A percentile compares a stretch with the other conserved stretches of the same genome.
Evolutionary conservation across 2,888 invertebrate genomes (phyloP).

Genomic region (Morpho achilles): DNA sequence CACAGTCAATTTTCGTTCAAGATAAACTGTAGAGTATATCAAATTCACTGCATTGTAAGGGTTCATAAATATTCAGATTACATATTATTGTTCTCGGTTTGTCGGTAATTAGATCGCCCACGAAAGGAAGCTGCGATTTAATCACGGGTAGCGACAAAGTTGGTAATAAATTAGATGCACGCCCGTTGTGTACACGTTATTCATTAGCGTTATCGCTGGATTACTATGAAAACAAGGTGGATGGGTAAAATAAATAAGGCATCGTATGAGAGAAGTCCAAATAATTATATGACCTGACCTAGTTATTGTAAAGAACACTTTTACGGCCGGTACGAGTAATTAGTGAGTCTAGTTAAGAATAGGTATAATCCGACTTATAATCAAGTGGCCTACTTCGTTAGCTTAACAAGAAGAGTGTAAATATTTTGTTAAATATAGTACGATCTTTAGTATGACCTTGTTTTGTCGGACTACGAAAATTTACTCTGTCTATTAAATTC

Average conservation of each 20-base stretch:
- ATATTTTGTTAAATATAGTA: too few species aligned
- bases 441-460: too few species aligned
- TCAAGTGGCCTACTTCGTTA: not conserved
- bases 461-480: too few species aligned
- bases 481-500: too few species aligned
- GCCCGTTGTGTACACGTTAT: slow-evolving; percentile 42
- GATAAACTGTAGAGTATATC: slow-evolving; percentile 68
- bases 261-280: not conserved
- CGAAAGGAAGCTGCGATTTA: slow-evolving; percentile 64
- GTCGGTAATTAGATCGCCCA: slow-evolving; percentile 77
- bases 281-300: too few species aligned
- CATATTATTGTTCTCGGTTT: slow-evolving; percentile 72
- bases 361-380: too few species aligned
- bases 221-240: slow-evolving; percentile 22
- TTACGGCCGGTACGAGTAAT: too few species aligned
- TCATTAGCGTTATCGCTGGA: slow-evolving; percentile 41
- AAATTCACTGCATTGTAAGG: slow-evolving; percentile 55
- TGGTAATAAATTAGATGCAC: slow-evolving; percentile 59
- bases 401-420: too few species aligned
- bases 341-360: too few species aligned
- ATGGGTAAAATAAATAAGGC: slow-evolving; percentile 18
- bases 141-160: slow-evolving; percentile 66
- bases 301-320: too few species aligned
- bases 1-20: slow-evolving; percentile 72
- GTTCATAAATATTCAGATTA: slow-evolving; percentile 75